phyloP scores from a whole-genome alignment of 2,113 vertebrate species.

The Australoheros scitulus region DNA sequence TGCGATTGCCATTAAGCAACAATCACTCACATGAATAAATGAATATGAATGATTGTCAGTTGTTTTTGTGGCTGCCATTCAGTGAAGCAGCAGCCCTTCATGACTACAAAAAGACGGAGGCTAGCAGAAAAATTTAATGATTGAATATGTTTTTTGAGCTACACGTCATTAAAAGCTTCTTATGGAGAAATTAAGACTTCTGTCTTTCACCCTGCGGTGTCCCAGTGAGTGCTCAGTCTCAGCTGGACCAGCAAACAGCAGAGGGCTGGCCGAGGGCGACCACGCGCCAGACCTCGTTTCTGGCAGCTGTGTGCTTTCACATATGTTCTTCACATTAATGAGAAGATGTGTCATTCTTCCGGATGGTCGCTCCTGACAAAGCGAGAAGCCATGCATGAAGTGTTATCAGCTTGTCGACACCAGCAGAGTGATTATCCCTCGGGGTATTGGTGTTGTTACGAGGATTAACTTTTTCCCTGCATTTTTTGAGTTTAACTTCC shows the following conservation, averaged over 20 bases:
- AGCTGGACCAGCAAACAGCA: slow-evolving; percentile 16
- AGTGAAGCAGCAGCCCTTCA: neutral
- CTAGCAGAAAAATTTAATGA: neutral
- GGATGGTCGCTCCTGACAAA: slow-evolving; percentile 62
- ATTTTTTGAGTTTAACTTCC: slow-evolving; percentile 4
- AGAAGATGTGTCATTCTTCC: slow-evolving; percentile 59
- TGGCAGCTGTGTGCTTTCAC: slow-evolving; percentile 64
- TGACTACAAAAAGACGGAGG: neutral
- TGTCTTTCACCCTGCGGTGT: neutral
- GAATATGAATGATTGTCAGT: neutral
- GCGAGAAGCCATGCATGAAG: slow-evolving; percentile 63
- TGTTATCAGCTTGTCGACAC: slow-evolving; percentile 69
- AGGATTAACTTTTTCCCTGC: slow-evolving; percentile 31
- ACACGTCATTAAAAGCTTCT: slow-evolving; percentile 16
- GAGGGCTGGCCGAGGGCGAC: slow-evolving; percentile 29
- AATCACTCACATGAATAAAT: neutral
- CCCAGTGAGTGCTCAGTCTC: neutral
- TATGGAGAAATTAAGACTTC: slow-evolving; percentile 2
- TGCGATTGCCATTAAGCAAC: neutral
- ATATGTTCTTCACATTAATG: slow-evolving; percentile 73
- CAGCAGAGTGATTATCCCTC: slow-evolving; percentile 60
- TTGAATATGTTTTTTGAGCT: neutral
- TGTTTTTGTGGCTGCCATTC: neutral
- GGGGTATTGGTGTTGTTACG: slow-evolving; percentile 10
- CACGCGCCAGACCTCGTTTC: slow-evolving; percentile 20